Percentiles rank a stretch among this genome's conserved stretches.
phyloP scores from a whole-genome alignment of 2,797 vertebrate genomes.

The Aquila chrysaetos region DNA sequence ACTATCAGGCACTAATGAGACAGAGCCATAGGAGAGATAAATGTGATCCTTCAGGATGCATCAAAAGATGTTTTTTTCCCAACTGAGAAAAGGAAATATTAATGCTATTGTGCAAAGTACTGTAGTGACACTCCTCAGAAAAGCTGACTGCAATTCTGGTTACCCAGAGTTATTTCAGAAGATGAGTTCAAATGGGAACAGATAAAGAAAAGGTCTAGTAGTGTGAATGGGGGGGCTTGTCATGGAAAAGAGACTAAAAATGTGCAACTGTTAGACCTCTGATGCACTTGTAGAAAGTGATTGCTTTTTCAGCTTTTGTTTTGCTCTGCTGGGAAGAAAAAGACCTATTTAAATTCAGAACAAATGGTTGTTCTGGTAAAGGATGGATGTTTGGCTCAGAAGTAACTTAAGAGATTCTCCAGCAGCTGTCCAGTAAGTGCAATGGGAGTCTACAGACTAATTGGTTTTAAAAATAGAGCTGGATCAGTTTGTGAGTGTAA shows the following conservation, averaged over 20 bases:
- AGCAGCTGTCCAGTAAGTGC: not conserved
- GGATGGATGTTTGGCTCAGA: not conserved
- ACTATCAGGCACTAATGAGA: not conserved
- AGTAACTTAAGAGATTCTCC: not conserved
- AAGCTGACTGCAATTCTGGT: not conserved
- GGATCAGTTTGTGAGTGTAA: not conserved
- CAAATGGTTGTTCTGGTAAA: not conserved
- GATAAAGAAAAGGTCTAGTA: not conserved
- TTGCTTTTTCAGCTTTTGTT: not conserved
- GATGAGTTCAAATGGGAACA: not conserved
- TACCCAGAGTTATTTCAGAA: not conserved
- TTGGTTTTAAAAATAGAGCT: not conserved
- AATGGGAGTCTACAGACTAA: not conserved
- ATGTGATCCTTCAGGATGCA: not conserved
- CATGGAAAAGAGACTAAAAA: not conserved
- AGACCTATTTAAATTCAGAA: not conserved
- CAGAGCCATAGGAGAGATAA: not conserved
- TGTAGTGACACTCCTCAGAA: not conserved
- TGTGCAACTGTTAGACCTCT: not conserved
- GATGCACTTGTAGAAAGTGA: not conserved
- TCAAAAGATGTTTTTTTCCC: not conserved
- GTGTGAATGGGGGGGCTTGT: not conserved
- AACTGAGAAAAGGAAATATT: not conserved
- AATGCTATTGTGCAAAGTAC: not conserved
- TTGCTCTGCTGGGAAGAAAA: not conserved